phyloP scores from a whole-genome alignment of 2,797 vertebrate species.

The Peromyscus eremicus region DNA sequence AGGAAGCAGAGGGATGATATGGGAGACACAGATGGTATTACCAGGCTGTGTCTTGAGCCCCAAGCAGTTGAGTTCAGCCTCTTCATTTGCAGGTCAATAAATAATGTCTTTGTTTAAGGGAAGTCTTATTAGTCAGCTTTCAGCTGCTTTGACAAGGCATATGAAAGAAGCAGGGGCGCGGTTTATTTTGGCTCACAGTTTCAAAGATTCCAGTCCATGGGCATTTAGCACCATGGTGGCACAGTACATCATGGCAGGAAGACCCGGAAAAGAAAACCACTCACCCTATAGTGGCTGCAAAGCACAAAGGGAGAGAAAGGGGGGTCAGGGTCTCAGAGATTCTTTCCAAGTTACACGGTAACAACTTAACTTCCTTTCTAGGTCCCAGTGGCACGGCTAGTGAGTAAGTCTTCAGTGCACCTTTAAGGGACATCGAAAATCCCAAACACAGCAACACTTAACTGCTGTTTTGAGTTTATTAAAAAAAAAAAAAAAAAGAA shows the following conservation, averaged over 20 bases:
- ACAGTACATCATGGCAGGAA: not conserved
- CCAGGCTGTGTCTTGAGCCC: not conserved
- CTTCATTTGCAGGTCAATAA: not conserved
- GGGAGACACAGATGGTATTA: not conserved
- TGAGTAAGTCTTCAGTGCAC: not conserved
- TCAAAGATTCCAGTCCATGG: not conserved
- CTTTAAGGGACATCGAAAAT: not conserved
- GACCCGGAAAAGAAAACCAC: not conserved
- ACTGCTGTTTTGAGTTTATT: not conserved
- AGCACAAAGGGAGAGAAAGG: not conserved
- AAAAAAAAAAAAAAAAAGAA: not conserved
- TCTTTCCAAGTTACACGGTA: not conserved
- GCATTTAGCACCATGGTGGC: not conserved
- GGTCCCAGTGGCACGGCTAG: not conserved
- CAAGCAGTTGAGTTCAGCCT: not conserved
- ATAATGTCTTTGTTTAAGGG: conserved; percentile 3
- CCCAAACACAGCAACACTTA: not conserved
- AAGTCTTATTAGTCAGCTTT: not conserved
- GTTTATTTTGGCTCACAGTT: not conserved
- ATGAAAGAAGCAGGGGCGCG: not conserved
- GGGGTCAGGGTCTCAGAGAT: not conserved
- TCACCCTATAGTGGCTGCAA: not conserved
- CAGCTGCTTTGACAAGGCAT: not conserved
- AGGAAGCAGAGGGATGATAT: not conserved
- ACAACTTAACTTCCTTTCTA: not conserved